Base-by-base conservation (phyloP, 2,888 invertebrate species). In the Frankliniella fusca region DNA sequence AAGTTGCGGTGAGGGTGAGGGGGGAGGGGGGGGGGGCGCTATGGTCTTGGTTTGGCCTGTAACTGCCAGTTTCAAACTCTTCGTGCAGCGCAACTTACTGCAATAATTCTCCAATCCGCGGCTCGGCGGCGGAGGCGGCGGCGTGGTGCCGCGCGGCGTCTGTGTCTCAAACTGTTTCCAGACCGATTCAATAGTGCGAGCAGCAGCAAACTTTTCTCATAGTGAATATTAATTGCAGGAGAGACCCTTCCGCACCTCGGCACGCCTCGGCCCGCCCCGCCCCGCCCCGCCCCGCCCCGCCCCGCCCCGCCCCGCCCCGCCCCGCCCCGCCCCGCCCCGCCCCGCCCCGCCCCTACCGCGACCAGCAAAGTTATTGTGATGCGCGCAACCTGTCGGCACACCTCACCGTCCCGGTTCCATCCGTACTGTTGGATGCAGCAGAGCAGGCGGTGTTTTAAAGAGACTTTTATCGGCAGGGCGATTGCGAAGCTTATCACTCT, bases 41-140 rank as follows among this genome's bases (percentile, higher is more conserved):
- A 38, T 38, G 38, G 38, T 38, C 38, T 38, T 38, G 38, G 38
- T 38, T 38, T 38, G 38, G 38, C 38, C 38, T 38, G 61, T 18
- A n/a, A 70, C 70, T 70, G 70, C 70, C 70, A 70, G 70, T 70
- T 70, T n/a, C 23, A 70, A 70, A 70, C 70, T 70, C 70, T 70
- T 70, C 70, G 70, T 70, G 70, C 70, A 61, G 61, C 23, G 70
- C 70, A 70, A 70, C 70, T 70, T 70, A 11, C 70, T 23, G 70
- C 70, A 70, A 70, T 70, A 70, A 70, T 70, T 70, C 70, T 70
- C 70, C 70, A 23, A 70, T 70, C 70, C 70, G n/a, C 38, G 38
- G 38, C 38, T n/a, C n/a, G 61, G 61, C 0, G 61, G 61, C 20
- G 61, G 54, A 2, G 54, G 1, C 15, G 61, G 61, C 8, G n/a